A percentile compares a stretch with the other conserved stretches of the same genome.
phyloP scores from a whole-genome alignment of 2,113 vertebrate genomes.

The Albula goreensis region DNA sequence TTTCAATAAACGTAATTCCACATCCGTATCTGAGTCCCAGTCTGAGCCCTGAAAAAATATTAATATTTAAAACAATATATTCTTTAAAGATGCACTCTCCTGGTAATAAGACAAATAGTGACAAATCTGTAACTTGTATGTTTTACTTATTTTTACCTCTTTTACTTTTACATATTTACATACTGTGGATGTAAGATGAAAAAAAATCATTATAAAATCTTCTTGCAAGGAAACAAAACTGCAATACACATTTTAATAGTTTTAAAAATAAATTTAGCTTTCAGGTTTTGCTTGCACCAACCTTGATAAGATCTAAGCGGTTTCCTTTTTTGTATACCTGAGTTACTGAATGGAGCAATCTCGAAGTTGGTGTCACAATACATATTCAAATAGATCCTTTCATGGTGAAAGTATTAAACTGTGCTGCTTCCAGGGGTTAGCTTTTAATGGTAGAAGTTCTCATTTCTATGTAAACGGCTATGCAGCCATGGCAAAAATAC shows the following conservation, averaged over 20 bases:
- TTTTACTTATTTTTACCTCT: no score
- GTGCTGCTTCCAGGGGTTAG: neutral
- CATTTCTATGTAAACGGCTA: neutral
- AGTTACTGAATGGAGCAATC: neutral
- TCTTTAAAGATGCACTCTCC: no score
- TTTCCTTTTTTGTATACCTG: neutral
- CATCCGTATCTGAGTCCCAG: no score
- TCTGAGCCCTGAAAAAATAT: no score
- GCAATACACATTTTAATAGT: neutral
- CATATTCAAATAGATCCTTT: neutral
- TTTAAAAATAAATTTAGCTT: neutral
- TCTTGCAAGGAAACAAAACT: neutral
- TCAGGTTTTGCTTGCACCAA: neutral
- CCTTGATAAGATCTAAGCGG: neutral
- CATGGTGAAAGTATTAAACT: neutral
- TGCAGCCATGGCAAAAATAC: neutral
- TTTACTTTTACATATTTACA: no score
- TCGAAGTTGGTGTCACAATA: neutral
- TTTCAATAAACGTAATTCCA: no score
- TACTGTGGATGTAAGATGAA: neutral
- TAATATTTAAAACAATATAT: no score
- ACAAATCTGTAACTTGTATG: no score
- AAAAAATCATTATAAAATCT: neutral
- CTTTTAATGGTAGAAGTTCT: neutral
- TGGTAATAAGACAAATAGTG: no score